Conservation (phyloP, 2,888 invertebrate species). For the Rhamnusium bicolor region DNA sequence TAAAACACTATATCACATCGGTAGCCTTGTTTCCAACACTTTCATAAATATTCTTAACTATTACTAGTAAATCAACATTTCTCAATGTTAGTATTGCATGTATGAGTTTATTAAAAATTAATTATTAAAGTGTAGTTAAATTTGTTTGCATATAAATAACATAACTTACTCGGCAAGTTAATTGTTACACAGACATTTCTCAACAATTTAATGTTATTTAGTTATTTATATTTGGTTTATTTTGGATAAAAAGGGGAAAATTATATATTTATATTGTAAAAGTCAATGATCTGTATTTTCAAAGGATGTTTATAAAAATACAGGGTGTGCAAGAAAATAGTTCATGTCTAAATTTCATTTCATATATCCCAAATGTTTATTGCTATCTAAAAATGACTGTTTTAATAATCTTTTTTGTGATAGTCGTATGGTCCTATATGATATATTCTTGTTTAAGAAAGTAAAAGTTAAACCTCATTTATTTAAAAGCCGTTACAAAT, state of each 20-base stretch:
- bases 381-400: no score
- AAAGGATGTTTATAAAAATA: neutral
- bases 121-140: neutral
- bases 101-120: neutral
- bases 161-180: neutral
- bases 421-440: no score
- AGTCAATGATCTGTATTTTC: neutral
- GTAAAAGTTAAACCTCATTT: no score
- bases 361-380: no score
- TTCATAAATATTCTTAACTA: neutral
- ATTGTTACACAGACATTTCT: no score
- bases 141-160: neutral
- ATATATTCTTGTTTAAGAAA: no score
- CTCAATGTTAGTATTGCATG: neutral
- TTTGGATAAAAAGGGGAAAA: neutral
- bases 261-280: neutral
- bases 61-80: neutral
- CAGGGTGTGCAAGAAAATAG: no score
- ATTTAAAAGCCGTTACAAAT: no score
- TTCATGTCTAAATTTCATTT: no score
- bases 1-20: no score
- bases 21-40: neutral
- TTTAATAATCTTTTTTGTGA: no score
- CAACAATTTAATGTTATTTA: neutral
- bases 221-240: neutral